Base-by-base conservation (phyloP, 2,113 vertebrate species). In the Anas platyrhynchos region DNA sequence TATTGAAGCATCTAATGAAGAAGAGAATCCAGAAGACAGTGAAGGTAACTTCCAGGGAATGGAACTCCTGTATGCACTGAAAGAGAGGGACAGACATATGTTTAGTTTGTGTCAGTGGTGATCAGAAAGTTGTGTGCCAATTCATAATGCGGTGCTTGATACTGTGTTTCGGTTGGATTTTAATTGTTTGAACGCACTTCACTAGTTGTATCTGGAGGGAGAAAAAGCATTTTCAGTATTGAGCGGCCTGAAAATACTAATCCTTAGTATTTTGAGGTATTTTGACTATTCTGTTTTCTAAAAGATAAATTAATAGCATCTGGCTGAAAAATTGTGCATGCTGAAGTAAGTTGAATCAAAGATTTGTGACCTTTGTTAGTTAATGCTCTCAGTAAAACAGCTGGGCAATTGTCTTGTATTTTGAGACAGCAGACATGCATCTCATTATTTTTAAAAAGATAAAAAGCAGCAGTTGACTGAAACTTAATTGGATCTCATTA, bases 1-100 rank as follows among this genome's bases (percentile, higher is more conserved):
- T 73, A 98, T 98, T 36, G 98, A 99, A 92, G 98, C 97, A 25
- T 99, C 98, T 41, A 98, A 98, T 34, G 99, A 99, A 66, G 99
- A 99, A 69, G 99, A 99, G 97, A 99, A 99, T 90, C 98, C 98
- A 65, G 99, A 99, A 96, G 99, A 99, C 95, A 99, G 99, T 87
- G 99, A 99, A 98, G 99, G 99, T 99, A 97, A 86, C 67, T 52
- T 54, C 21, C 61, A 81, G 76, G 15, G 77, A 65, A 32, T 54
- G 59, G 46, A 52, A 29, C 13, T 31, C 11, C 1, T 38, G 21
- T 61, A 2, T 76, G 44, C 58, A 29, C 25, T 43, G 78, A 31
- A 84, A 82, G n/a, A 43, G 27, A 79, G 36, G 38, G 31, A 25
- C 1, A 1, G 46, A 48, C 18, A 1, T 16, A 2, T 16, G 14